Percentiles rank a stretch among this genome's conserved stretches.
These are phyloP conservation scores for Battus philenor DNA, from an alignment of 1,140 invertebrate genomes.

Conservation along the genomic window DNA sequence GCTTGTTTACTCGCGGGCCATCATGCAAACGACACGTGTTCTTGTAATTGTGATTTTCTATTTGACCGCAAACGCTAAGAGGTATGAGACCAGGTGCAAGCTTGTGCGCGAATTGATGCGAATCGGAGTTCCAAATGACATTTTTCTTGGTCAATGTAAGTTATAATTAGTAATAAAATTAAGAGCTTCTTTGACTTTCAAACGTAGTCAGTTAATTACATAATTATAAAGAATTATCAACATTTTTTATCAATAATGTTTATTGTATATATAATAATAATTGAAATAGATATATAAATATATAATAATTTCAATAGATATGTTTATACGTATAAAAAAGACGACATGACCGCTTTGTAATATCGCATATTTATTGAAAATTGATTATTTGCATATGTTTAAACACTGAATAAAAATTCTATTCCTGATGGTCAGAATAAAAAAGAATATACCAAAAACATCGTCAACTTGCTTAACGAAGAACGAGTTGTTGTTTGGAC, in stretches of 20 bases:
- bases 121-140: constrained; percentile 40
- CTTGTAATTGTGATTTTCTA: constrained; percentile 22
- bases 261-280: neutral
- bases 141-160: constrained; percentile 55
- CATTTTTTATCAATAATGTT: neutral
- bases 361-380: too few species aligned
- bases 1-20: constrained; percentile 10
- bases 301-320: too few species aligned
- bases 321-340: too few species aligned
- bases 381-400: too few species aligned
- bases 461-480: too few species aligned
- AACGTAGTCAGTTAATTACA: neutral
- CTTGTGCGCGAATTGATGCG: constrained; percentile 41
- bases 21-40: constrained; percentile 30
- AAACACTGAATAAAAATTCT: too few species aligned
- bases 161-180: constrained; percentile 6
- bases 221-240: neutral
- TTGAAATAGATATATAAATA: too few species aligned
- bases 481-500: too few species aligned
- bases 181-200: neutral
- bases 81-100: constrained; percentile 49
- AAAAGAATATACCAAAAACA: too few species aligned
- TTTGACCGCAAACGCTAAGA: constrained; percentile 17
- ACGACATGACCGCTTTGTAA: too few species aligned
- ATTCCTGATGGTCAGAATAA: too few species aligned